Conservation (phyloP, 2,888 invertebrate genomes). For the Drosophila incognita region DNA sequence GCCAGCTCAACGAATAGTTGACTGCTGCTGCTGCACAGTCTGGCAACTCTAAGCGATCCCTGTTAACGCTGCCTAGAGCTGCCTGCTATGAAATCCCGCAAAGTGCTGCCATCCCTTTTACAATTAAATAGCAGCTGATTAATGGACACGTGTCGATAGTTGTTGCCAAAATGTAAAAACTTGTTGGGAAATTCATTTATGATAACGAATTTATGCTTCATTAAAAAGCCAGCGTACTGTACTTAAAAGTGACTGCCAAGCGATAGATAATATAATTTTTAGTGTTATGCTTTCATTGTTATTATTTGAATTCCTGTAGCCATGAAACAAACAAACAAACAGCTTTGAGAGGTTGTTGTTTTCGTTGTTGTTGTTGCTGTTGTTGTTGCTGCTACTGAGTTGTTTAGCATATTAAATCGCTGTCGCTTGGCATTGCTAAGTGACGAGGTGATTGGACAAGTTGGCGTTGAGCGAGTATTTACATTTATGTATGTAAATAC, state of each 20-base stretch:
- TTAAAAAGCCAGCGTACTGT: conserved; percentile 11
- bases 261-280: conserved; percentile 16
- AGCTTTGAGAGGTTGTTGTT: conserved; percentile 30
- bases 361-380: neutral
- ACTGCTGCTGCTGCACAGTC: neutral
- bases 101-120: neutral
- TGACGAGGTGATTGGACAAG: conserved; percentile 32
- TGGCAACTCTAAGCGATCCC: neutral
- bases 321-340: conserved; percentile 12
- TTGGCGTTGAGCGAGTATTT: conserved; percentile 35
- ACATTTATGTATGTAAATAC: conserved; percentile 35
- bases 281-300: neutral
- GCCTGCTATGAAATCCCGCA: neutral
- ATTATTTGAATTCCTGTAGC: conserved; percentile 9
- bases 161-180: neutral
- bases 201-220: conserved; percentile 20
- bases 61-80: neutral
- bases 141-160: neutral
- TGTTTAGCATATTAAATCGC: conserved; percentile 46
- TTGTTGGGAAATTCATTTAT: conserved; percentile 22
- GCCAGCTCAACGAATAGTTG: neutral
- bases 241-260: conserved; percentile 19
- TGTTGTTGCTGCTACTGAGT: neutral
- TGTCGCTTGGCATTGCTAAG: conserved; percentile 33
- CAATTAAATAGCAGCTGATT: neutral